Evolutionary conservation across 2,113 vertebrate species (phyloP).

Genomic region (Rhabdornis inornatus): DNA sequence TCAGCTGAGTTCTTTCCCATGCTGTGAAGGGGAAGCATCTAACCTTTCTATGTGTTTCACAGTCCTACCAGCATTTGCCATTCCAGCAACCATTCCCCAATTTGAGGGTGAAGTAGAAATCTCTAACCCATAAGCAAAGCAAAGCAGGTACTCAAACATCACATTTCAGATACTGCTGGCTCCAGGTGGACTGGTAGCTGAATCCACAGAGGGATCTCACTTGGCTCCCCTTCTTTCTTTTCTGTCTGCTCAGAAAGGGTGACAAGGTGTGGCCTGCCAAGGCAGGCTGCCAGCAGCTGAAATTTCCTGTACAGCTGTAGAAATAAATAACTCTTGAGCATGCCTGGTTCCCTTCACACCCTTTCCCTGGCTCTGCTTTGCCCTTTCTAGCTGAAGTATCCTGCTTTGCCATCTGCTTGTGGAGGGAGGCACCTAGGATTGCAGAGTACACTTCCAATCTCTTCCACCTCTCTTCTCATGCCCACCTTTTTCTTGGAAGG

Average conservation of each 20-base stretch:
- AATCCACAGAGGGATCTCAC: background rate
- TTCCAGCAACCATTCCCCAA: background rate
- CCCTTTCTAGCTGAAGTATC: background rate
- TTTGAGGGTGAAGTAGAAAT: background rate
- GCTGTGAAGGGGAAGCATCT: background rate
- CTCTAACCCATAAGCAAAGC: background rate
- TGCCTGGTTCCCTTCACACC: background rate
- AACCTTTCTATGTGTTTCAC: background rate
- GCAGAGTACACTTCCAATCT: rapidly evolving
- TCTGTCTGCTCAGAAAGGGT: background rate
- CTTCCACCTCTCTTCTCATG: background rate
- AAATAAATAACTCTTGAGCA: background rate
- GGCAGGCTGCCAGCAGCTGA: conserved; percentile 18
- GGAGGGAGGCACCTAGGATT: background rate
- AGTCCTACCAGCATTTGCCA: background rate
- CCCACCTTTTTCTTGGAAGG: background rate
- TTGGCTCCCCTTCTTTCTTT: background rate
- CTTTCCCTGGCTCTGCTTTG: background rate
- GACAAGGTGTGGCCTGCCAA: conserved; percentile 18
- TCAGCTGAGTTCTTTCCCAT: background rate
- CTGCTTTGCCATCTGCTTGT: background rate
- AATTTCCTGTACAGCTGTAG: conserved; percentile 37
- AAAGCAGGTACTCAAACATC: background rate
- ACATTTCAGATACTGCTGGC: rapidly evolving
- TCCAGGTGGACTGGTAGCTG: background rate